A percentile compares a stretch with the other conserved stretches of the same genome.
Evolutionary conservation across 2,113 vertebrate species (phyloP).

Genomic region (Oxyura jamaicensis): DNA sequence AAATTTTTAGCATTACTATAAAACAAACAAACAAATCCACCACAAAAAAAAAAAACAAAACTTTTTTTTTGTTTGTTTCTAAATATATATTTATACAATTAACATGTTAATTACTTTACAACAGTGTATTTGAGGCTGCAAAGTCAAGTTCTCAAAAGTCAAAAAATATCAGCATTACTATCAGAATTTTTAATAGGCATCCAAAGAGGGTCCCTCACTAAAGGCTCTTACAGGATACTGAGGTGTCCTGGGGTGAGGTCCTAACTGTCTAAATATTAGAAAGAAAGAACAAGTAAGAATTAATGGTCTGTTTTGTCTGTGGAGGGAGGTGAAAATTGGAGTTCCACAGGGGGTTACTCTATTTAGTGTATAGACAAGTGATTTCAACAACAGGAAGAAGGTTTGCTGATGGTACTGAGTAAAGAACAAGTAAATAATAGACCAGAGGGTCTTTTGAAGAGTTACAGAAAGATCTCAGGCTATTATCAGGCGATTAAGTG

Average conservation of each 20-base stretch:
- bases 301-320: neutral
- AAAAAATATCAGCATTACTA: neutral
- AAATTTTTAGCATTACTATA: neutral
- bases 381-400: neutral
- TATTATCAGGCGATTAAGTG: neutral
- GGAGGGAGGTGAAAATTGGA: neutral
- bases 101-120: neutral
- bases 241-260: neutral
- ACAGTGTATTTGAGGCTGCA: neutral
- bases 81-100: neutral
- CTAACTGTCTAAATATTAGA: neutral
- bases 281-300: neutral
- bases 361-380: neutral
- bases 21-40: too few species aligned
- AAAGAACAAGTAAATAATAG: neutral
- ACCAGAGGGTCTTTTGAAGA: neutral
- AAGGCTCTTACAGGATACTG: neutral
- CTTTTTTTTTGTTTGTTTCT: neutral
- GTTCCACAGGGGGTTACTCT: neutral
- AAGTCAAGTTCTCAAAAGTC: neutral
- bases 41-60: neutral
- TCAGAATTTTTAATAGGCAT: neutral
- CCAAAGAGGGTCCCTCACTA: neutral
- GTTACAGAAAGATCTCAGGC: neutral
- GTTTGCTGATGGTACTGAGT: neutral